Conservation (phyloP, 2,797 vertebrate species). For the Aselliscus stoliczkanus region DNA sequence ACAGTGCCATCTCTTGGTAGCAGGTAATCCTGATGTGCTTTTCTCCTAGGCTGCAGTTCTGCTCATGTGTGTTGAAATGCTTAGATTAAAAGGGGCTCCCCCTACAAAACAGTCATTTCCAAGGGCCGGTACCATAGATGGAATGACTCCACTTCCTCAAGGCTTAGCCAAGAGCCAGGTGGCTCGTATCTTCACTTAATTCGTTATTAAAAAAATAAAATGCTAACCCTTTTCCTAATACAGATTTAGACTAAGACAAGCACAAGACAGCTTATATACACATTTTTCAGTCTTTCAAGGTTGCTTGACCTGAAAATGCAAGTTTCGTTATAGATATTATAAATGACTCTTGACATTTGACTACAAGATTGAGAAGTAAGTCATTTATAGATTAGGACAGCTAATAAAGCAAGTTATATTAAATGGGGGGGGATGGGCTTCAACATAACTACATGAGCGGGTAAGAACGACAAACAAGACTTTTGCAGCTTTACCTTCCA, state of each 20-base stretch:
- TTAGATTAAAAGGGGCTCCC: neutral
- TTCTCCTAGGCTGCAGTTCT: too few species aligned
- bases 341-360: neutral
- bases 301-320: neutral
- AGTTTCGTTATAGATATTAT: neutral
- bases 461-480: neutral
- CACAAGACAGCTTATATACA: neutral
- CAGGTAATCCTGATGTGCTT: neutral
- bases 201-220: neutral
- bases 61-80: neutral
- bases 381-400: neutral
- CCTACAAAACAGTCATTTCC: neutral
- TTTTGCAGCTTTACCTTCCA: neutral
- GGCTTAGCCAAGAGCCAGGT: neutral
- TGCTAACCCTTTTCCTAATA: neutral
- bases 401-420: neutral
- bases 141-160: neutral
- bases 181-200: neutral
- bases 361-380: neutral
- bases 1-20: neutral
- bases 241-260: neutral
- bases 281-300: neutral
- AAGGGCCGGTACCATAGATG: neutral
- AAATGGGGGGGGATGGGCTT: neutral
- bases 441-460: neutral